phyloP scores from a whole-genome alignment of 2,888 invertebrate species.

The Cerastis rubricosa region DNA sequence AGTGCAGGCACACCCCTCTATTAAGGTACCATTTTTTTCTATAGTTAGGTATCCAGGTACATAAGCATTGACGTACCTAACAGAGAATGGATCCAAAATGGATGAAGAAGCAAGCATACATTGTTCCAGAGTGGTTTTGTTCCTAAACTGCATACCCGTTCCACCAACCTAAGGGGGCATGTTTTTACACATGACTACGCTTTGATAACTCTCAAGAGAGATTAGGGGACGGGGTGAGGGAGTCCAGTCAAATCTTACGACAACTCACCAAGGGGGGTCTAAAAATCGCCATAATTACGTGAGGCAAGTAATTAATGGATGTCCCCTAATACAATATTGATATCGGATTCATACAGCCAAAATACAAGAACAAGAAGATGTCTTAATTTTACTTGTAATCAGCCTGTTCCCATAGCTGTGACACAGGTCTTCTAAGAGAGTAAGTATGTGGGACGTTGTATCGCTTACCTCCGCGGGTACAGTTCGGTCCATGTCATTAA shows the following conservation, averaged over 20 bases:
- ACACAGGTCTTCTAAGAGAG: too few relatives aligned
- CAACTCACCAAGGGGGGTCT: too few relatives aligned
- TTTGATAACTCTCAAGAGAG: too few relatives aligned
- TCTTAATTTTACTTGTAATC: neutral
- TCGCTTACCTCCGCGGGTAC: too few relatives aligned
- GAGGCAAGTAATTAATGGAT: too few relatives aligned
- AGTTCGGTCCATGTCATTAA: too few relatives aligned
- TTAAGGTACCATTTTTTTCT: neutral
- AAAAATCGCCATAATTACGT: too few relatives aligned
- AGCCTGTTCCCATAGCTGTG: neutral
- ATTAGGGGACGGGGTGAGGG: too few relatives aligned
- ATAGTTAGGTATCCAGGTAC: neutral
- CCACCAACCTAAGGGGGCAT: too few relatives aligned
- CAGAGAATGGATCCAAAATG: neutral
- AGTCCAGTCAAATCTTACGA: too few relatives aligned
- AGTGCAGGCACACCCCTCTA: slow-evolving; percentile 20
- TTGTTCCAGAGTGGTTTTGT: neutral
- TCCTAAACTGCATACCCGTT: neutral
- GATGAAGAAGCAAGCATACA: neutral
- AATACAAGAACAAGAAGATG: neutral
- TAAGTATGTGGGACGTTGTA: too few relatives aligned
- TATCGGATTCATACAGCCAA: neutral
- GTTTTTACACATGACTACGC: too few relatives aligned
- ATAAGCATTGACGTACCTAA: neutral
- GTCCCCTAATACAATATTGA: neutral